A percentile compares a stretch with the other conserved stretches of the same genome.
phyloP scores from a whole-genome alignment of 2,797 vertebrate genomes.

The Cuculus canorus region DNA sequence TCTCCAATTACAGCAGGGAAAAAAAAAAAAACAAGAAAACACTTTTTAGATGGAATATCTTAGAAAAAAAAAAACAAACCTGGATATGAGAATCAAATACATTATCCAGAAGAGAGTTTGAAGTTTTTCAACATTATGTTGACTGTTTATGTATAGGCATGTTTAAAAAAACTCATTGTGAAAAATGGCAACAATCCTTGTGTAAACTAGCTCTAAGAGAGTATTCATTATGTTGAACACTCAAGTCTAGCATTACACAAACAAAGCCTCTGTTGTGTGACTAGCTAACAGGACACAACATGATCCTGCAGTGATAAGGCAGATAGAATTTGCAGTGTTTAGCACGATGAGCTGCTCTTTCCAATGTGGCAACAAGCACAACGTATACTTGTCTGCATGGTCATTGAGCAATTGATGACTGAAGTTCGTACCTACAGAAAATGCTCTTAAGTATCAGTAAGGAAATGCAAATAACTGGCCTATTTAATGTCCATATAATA shows the following conservation, averaged over 20 bases:
- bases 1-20: background rate
- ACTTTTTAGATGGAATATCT: background rate
- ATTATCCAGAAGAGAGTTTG: background rate
- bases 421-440: background rate
- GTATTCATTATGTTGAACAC: constrained; percentile 6
- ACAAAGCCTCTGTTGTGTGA: constrained; percentile 21
- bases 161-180: background rate
- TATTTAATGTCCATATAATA: background rate
- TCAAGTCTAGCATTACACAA: background rate
- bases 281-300: constrained; percentile 23
- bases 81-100: background rate
- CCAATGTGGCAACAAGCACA: background rate
- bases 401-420: accelerated
- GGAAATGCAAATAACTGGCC: background rate
- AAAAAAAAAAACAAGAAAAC: background rate
- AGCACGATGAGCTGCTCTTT: background rate
- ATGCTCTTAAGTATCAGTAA: background rate
- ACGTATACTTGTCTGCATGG: background rate
- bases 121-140: background rate
- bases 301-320: constrained; percentile 13
- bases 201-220: constrained; percentile 20
- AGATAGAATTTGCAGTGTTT: constrained; percentile 6
- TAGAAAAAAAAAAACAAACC: background rate
- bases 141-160: background rate
- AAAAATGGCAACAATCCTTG: constrained; percentile 7